phyloP scores from a whole-genome alignment of 2,888 invertebrate genomes.

The Orchesella flavescens region DNA sequence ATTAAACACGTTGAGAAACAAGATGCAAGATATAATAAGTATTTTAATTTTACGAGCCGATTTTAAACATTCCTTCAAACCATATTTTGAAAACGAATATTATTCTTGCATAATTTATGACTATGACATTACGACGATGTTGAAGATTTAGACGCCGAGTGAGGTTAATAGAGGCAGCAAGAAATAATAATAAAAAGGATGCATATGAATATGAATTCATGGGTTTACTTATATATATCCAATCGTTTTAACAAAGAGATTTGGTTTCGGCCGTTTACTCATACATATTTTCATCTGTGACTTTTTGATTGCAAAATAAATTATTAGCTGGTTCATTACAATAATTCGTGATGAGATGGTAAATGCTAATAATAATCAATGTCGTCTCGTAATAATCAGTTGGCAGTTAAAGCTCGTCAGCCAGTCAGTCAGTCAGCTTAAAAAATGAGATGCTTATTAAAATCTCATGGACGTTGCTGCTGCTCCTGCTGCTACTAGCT shows the following conservation, averaged over 20 bases:
- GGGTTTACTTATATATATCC: too few relatives aligned
- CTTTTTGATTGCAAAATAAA: conserved; percentile 37
- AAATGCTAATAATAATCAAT: conserved; percentile 35
- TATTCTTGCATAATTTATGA: too few relatives aligned
- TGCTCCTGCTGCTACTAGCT: too few relatives aligned
- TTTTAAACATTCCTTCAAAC: too few relatives aligned
- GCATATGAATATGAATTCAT: too few relatives aligned
- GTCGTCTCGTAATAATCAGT: conserved; percentile 35
- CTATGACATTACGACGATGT: too few relatives aligned
- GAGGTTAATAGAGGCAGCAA: too few relatives aligned
- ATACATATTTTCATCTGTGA: conserved; percentile 48
- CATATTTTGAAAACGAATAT: too few relatives aligned
- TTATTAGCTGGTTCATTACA: conserved; percentile 39
- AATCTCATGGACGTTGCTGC: conserved; percentile 29
- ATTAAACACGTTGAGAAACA: not conserved
- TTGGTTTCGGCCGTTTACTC: conserved; percentile 19
- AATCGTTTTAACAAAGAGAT: too few relatives aligned
- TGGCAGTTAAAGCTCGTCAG: conserved; percentile 4
- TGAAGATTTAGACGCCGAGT: too few relatives aligned
- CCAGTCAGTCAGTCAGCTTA: not conserved
- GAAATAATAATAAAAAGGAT: too few relatives aligned
- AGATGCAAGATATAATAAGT: not conserved
- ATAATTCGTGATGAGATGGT: conserved; percentile 53
- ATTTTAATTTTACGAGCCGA: too few relatives aligned
- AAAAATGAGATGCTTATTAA: conserved; percentile 18